phyloP scores from a whole-genome alignment of 2,888 invertebrate genomes.

The Drosophila percnosoma region DNA sequence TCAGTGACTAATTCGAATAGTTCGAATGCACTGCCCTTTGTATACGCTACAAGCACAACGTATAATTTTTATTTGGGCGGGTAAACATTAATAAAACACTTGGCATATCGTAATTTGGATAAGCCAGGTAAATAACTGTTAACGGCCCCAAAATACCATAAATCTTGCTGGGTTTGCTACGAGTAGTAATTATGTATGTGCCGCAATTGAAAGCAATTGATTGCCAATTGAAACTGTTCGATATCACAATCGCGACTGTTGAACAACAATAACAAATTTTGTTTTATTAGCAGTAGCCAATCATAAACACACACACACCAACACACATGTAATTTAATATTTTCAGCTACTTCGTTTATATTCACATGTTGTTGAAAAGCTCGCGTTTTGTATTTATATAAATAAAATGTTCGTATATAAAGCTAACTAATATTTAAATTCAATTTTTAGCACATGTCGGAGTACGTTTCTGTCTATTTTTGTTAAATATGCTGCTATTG shows the following conservation, averaged over 20 bases:
- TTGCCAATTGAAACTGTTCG: slow-evolving; percentile 9
- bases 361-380: slow-evolving; percentile 12
- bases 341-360: not conserved
- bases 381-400: not conserved
- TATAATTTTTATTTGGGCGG: slow-evolving; percentile 41
- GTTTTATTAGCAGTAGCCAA: slow-evolving; percentile 34
- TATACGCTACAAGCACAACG: slow-evolving; percentile 33
- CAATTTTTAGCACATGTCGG: slow-evolving; percentile 23
- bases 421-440: slow-evolving; percentile 17
- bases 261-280: slow-evolving; percentile 27
- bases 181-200: slow-evolving; percentile 4
- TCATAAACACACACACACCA: slow-evolving; percentile 14
- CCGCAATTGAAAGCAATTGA: slow-evolving; percentile 34
- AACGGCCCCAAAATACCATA: slow-evolving; percentile 7
- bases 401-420: not conserved
- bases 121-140: not conserved
- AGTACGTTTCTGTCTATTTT: slow-evolving; percentile 22
- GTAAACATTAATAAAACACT: slow-evolving; percentile 41
- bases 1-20: slow-evolving; percentile 6
- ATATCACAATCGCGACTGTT: slow-evolving; percentile 2
- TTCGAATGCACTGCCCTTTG: slow-evolving; percentile 4
- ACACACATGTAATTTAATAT: slow-evolving; percentile 9
- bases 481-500: slow-evolving; percentile 8
- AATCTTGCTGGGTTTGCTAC: slow-evolving; percentile 4
- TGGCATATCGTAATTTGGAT: slow-evolving; percentile 5